These are phyloP conservation scores for Acromyrmex echinatior DNA, from an alignment of 1,140 invertebrate genomes.

Conservation along the genomic window DNA sequence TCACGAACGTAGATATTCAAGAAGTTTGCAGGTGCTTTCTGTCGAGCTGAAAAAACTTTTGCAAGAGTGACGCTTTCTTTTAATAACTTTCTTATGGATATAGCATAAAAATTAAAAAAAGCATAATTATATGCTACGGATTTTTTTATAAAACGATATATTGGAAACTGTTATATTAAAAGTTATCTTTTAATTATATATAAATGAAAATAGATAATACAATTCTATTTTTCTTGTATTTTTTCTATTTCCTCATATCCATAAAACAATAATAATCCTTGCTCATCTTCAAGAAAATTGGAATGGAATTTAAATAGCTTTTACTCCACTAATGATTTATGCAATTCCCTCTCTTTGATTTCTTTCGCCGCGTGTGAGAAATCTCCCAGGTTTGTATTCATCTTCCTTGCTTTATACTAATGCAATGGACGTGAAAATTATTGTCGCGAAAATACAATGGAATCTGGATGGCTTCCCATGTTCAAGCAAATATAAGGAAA, in stretches of 20 bases:
- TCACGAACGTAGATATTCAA: slow-evolving; percentile 6
- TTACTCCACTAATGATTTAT: background rate
- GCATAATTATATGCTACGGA: background rate
- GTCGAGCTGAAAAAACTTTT: slow-evolving; percentile 1
- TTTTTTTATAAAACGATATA: background rate
- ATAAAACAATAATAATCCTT: background rate
- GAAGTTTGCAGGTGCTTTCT: slow-evolving; percentile 28
- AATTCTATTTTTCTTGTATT: background rate
- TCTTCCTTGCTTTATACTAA: background rate
- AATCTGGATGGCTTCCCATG: background rate
- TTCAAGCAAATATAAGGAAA: background rate
- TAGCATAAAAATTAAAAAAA: slow-evolving; percentile 24
- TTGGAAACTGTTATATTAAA: background rate
- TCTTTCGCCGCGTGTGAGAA: slow-evolving; percentile 26
- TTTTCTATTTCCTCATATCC: background rate
- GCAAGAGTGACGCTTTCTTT: slow-evolving; percentile 13
- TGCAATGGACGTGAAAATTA: slow-evolving; percentile 7
- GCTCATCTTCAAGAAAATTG: slow-evolving; percentile 10
- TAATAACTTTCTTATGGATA: background rate
- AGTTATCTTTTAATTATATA: background rate
- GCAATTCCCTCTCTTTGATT: slow-evolving; percentile 5
- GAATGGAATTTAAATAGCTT: background rate
- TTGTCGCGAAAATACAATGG: slow-evolving; percentile 23
- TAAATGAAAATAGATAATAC: background rate
- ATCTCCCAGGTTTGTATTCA: background rate